Conservation (phyloP, 2,797 vertebrate genomes). For the Falco naumanni region DNA sequence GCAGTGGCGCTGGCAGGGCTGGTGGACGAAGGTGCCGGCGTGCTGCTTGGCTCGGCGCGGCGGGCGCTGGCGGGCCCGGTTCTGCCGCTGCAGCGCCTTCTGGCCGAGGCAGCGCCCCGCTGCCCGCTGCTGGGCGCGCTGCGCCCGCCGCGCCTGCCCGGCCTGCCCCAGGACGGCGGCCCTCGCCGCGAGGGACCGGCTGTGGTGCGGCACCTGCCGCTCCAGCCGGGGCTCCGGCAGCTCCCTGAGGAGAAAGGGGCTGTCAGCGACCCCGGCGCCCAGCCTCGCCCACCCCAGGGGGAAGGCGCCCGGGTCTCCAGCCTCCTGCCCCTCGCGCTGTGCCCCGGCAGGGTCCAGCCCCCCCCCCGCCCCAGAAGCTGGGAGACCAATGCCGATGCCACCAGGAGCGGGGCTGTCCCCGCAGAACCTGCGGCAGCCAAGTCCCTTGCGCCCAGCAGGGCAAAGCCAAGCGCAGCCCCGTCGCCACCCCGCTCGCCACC, state of each 20-base stretch:
- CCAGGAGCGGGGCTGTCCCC: rapidly evolving
- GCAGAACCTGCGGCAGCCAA: rapidly evolving
- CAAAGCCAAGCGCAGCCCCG: background rate
- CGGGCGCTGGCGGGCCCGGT: conserved; percentile 87
- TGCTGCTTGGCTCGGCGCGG: conserved; percentile 79
- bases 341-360: rapidly evolving
- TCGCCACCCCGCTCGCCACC: background rate
- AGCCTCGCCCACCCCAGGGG: rapidly evolving
- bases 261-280: rapidly evolving
- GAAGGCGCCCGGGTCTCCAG: rapidly evolving
- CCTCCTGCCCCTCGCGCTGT: rapidly evolving
- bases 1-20: conserved; percentile 93
- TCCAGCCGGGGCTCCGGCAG: conserved; percentile 74
- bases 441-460: background rate
- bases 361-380: background rate
- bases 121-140: conserved; percentile 87
- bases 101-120: conserved; percentile 88
- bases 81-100: conserved; percentile 92
- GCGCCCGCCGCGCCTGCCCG: conserved; percentile 87
- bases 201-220: conserved; percentile 75
- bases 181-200: conserved; percentile 78
- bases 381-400: background rate
- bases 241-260: conserved; percentile 72
- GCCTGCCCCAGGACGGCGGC: conserved; percentile 88
- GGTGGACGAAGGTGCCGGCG: conserved; percentile 87